Percentiles rank a stretch among this genome's conserved stretches.
Conservation (phyloP, 1,140 invertebrate species). For the Archivesica marissinica region DNA sequence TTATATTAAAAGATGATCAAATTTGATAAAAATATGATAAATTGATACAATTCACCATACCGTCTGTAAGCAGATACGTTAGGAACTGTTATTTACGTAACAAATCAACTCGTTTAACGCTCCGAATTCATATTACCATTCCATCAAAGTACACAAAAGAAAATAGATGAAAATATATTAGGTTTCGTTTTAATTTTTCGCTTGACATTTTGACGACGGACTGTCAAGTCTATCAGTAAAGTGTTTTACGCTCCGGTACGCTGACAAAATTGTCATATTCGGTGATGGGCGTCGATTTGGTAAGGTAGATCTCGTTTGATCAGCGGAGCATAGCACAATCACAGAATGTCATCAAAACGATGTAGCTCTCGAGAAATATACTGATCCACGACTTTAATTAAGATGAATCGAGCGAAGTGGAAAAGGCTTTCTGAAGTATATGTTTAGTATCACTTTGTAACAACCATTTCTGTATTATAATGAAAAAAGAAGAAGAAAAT, state of each 20-base stretch:
- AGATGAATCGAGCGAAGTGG: background rate
- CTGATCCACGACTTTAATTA: background rate
- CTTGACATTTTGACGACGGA: slow-evolving; percentile 22
- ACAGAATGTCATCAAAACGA: background rate
- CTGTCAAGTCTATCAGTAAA: background rate
- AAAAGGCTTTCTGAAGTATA: background rate
- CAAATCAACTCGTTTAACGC: background rate
- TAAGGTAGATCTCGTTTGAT: slow-evolving; percentile 19
- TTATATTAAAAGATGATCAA: background rate
- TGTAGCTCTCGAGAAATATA: slow-evolving; percentile 16
- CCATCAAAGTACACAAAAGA: slow-evolving; percentile 15
- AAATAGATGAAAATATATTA: slow-evolving; percentile 37
- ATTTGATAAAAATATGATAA: slow-evolving; percentile 19
- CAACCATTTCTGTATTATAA: slow-evolving; percentile 14
- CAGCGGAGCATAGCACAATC: background rate
- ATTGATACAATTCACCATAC: background rate
- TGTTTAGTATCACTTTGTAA: background rate
- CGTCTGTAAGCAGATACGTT: background rate
- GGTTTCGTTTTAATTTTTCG: slow-evolving; percentile 44
- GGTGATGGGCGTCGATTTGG: slow-evolving; percentile 40
- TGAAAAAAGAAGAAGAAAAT: background rate
- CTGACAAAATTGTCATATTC: slow-evolving; percentile 34
- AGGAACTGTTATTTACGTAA: slow-evolving; percentile 3
- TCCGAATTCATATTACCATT: slow-evolving; percentile 6
- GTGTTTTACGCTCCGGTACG: background rate